Percentiles rank a stretch among this genome's conserved stretches.
These are phyloP conservation scores for Phalanger gymnotis DNA, from an alignment of 2,797 vertebrate genomes.

Conservation along the genomic window DNA sequence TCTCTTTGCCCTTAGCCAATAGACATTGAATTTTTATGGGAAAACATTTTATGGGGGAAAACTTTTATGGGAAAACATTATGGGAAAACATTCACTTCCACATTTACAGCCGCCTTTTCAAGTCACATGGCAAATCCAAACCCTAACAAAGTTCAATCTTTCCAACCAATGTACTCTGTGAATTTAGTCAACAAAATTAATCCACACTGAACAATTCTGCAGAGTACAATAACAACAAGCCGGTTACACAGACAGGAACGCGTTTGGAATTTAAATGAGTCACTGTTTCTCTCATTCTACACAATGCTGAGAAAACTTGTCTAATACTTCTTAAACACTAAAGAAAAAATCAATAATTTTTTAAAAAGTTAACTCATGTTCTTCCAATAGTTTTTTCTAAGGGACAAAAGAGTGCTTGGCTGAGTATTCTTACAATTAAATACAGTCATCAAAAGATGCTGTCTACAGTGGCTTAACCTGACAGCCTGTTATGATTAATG, in stretches of 20 bases:
- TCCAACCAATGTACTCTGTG: slow-evolving; percentile 55
- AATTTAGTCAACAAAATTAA: slow-evolving; percentile 82
- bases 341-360: slow-evolving; percentile 59
- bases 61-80: slow-evolving; percentile 68
- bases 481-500: slow-evolving; percentile 79
- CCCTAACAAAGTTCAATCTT: slow-evolving; percentile 75
- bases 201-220: slow-evolving; percentile 80
- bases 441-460: slow-evolving; percentile 59
- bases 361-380: slow-evolving; percentile 32
- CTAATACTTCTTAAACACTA: slow-evolving; percentile 70
- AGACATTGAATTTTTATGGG: slow-evolving; percentile 62
- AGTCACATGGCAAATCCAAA: slow-evolving; percentile 69
- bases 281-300: slow-evolving; percentile 72
- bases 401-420: neutral
- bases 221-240: slow-evolving; percentile 76
- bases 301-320: slow-evolving; percentile 60
- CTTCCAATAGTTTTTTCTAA: slow-evolving; percentile 49
- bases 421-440: slow-evolving; percentile 30
- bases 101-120: slow-evolving; percentile 73
- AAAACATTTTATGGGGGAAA: slow-evolving; percentile 61
- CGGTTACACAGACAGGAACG: slow-evolving; percentile 76
- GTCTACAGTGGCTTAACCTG: slow-evolving; percentile 69
- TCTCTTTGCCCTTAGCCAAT: slow-evolving; percentile 77
- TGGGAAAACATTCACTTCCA: slow-evolving; percentile 54
- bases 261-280: slow-evolving; percentile 76